Percentiles rank a stretch among this genome's conserved stretches.
Evolutionary conservation across 2,888 invertebrate species (phyloP).

Genomic region (Odiellus spinosus): DNA sequence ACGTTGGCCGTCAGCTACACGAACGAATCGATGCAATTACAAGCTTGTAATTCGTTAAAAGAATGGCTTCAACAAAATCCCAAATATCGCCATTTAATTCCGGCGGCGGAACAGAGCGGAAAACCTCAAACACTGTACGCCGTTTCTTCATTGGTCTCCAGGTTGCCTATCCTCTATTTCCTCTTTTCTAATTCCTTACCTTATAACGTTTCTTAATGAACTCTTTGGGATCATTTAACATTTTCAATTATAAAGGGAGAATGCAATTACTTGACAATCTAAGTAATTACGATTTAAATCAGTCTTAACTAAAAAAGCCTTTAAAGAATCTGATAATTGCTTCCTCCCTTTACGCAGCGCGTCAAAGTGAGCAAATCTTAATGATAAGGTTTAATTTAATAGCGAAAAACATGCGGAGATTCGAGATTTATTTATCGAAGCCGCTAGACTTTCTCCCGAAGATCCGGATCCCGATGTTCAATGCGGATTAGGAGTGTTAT

Average conservation of each 20-base stretch:
- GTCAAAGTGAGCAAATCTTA: too few relatives aligned
- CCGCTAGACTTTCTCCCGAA: constrained; percentile 56
- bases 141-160: constrained; percentile 27
- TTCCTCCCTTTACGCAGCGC: too few relatives aligned
- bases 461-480: constrained; percentile 69
- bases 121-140: constrained; percentile 14
- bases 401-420: constrained; percentile 35
- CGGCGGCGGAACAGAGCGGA: constrained; percentile 16
- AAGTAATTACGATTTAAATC: too few relatives aligned
- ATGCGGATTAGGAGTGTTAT: constrained; percentile 83
- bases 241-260: too few relatives aligned
- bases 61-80: constrained; percentile 51
- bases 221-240: too few relatives aligned
- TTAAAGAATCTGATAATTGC: too few relatives aligned
- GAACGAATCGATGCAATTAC: constrained; percentile 83
- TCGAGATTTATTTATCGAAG: constrained; percentile 48
- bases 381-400: constrained; percentile 9
- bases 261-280: too few relatives aligned
- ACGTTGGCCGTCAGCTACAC: constrained; percentile 85
- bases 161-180: constrained; percentile 18
- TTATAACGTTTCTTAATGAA: too few relatives aligned
- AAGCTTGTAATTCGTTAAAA: constrained; percentile 63
- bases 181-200: too few relatives aligned
- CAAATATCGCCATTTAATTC: constrained; percentile 57
- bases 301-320: too few relatives aligned